Evolutionary conservation across 2,888 invertebrate genomes (phyloP).

Genomic region (Rhagonycha lutea): DNA sequence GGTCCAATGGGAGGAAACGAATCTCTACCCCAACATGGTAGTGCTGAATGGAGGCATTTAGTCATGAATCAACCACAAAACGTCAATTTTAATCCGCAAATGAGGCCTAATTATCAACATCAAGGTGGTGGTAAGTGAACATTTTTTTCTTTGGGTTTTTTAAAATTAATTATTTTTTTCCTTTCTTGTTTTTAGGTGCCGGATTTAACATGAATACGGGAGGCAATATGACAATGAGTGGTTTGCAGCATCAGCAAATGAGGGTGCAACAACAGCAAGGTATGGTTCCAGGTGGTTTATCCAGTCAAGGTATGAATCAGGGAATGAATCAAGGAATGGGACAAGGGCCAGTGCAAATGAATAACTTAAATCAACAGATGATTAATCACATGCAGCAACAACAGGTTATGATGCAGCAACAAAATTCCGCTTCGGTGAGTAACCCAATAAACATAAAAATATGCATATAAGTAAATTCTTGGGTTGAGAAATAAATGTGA

Average conservation of each 20-base stretch:
- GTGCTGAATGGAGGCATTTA: slow-evolving; percentile 66
- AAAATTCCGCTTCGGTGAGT: slow-evolving; percentile 55
- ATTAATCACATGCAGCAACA: slow-evolving; percentile 59
- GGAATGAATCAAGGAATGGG: slow-evolving; percentile 44
- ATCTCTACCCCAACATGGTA: slow-evolving; percentile 56
- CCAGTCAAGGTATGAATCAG: slow-evolving; percentile 43
- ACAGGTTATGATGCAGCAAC: slow-evolving; percentile 57
- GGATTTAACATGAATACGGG: slow-evolving; percentile 38
- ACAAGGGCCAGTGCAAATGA: slow-evolving; percentile 51
- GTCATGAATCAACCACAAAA: slow-evolving; percentile 64
- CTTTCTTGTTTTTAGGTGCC: not conserved
- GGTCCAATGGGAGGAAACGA: slow-evolving; percentile 63
- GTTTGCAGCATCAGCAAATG: slow-evolving; percentile 58
- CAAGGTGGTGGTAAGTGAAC: slow-evolving; percentile 45
- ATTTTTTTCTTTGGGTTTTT: not conserved
- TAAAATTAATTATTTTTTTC: not conserved
- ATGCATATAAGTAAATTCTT: too few species aligned
- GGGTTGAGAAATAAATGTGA: too few species aligned
- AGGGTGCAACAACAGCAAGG: slow-evolving; percentile 53
- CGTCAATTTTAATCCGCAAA: slow-evolving; percentile 55
- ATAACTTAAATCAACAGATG: slow-evolving; percentile 57
- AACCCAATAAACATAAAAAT: not conserved
- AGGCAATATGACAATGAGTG: slow-evolving; percentile 57
- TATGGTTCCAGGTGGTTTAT: slow-evolving; percentile 50
- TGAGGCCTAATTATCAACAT: slow-evolving; percentile 60